Evolutionary conservation across 2,888 invertebrate species (phyloP).

Genomic region (Corbicula japonica): DNA sequence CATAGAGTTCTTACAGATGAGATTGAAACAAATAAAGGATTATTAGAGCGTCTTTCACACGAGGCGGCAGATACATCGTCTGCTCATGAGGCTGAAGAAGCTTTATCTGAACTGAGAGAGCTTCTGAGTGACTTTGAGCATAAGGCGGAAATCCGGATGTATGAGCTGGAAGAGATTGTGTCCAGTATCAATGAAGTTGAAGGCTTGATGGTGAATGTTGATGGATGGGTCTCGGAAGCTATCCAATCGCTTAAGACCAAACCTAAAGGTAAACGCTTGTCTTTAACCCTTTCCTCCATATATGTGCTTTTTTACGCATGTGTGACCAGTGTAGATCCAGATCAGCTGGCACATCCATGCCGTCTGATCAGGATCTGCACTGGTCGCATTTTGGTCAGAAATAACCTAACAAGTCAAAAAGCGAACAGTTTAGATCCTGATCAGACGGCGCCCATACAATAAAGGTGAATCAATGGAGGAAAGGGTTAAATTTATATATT

Average conservation of each 20-base stretch:
- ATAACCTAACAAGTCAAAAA: too few relatives aligned
- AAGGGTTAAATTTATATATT: too few relatives aligned
- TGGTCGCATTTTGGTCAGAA: too few relatives aligned
- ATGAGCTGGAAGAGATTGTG: conserved; percentile 77
- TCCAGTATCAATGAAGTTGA: conserved; percentile 75
- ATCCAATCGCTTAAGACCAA: conserved; percentile 79
- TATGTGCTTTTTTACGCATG: too few relatives aligned
- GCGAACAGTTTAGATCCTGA: too few relatives aligned
- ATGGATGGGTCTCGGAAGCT: conserved; percentile 82
- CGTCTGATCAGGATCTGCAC: too few relatives aligned
- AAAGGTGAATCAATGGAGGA: too few relatives aligned
- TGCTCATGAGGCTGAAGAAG: conserved; percentile 72
- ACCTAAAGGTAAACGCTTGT: conserved; percentile 64
- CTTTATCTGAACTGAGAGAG: conserved; percentile 69
- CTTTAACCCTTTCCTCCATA: too few relatives aligned
- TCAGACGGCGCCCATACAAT: too few relatives aligned
- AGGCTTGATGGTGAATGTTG: conserved; percentile 74
- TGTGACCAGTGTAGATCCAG: too few relatives aligned
- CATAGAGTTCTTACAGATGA: conserved; percentile 89
- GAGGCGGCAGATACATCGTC: conserved; percentile 75
- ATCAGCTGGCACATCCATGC: too few relatives aligned
- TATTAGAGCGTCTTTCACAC: conserved; percentile 77
- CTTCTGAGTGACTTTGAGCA: conserved; percentile 73
- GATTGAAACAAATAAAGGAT: conserved; percentile 78
- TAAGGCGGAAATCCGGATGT: conserved; percentile 72